A percentile compares a stretch with the other conserved stretches of the same genome.
Conservation (phyloP, 2,797 vertebrate genomes). For the Perodicticus potto region DNA sequence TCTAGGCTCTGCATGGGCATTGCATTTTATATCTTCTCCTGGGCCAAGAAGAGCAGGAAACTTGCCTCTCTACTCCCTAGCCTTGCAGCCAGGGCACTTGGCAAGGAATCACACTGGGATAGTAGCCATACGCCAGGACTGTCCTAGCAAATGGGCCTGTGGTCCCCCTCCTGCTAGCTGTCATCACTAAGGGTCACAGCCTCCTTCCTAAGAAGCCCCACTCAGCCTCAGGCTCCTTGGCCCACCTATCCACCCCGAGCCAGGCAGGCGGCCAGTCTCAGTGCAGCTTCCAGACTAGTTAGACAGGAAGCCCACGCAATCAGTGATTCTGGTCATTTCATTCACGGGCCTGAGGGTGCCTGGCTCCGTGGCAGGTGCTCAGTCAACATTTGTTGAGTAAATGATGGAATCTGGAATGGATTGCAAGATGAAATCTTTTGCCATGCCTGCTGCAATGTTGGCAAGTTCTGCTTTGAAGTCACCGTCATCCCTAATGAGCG, state of each 20-base stretch:
- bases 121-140: background rate
- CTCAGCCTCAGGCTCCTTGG: background rate
- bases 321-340: fast-evolving
- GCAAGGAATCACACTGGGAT: background rate
- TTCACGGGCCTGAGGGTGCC: fast-evolving
- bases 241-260: background rate
- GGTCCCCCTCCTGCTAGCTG: background rate
- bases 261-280: background rate
- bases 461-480: no score
- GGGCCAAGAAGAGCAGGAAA: background rate
- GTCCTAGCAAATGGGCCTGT: background rate
- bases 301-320: fast-evolving
- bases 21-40: background rate
- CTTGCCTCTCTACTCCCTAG: fast-evolving
- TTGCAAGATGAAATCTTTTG: fast-evolving
- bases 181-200: background rate
- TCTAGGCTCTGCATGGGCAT: background rate
- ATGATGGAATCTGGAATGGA: fast-evolving
- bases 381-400: fast-evolving
- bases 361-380: background rate
- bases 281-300: fast-evolving
- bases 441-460: fast-evolving
- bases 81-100: fast-evolving
- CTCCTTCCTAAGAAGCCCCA: background rate
- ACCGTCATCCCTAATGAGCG: fast-evolving